Percentiles rank a stretch among this genome's conserved stretches.
phyloP scores from a whole-genome alignment of 2,888 invertebrate species.

The Argyresthia albistria region DNA sequence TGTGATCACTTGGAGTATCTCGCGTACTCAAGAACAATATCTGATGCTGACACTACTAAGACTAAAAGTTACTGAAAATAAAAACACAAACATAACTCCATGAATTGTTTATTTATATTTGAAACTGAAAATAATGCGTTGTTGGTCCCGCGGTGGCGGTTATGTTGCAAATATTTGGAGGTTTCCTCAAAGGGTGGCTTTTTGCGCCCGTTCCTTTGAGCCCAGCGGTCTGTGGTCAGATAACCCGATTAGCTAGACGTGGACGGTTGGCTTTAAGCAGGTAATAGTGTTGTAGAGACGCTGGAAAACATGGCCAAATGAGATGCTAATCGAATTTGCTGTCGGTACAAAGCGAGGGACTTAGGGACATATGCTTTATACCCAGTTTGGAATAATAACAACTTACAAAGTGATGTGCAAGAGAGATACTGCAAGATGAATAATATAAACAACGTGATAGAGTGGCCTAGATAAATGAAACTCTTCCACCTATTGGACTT shows the following conservation, averaged over 20 bases:
- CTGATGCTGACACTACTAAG: too few species aligned
- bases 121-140: conserved; percentile 55
- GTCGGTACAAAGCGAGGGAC: too few species aligned
- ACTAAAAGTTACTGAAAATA: too few species aligned
- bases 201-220: conserved; percentile 55
- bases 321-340: not conserved
- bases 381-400: not conserved
- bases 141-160: conserved; percentile 53
- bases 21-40: too few species aligned
- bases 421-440: too few species aligned
- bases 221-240: conserved; percentile 48
- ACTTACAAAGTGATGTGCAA: not conserved
- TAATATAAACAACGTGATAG: too few species aligned
- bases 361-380: too few species aligned
- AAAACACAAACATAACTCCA: not conserved
- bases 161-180: conserved; percentile 66
- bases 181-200: conserved; percentile 60
- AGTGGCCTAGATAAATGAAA: too few species aligned
- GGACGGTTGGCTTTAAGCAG: not conserved
- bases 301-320: not conserved
- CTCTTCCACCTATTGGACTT: too few species aligned
- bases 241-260: conserved; percentile 54
- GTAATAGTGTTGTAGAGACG: not conserved
- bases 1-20: too few species aligned
- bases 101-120: not conserved